Percentiles rank a stretch among this genome's conserved stretches.
Conservation (phyloP, 2,797 vertebrate genomes). For the Thamnophis elegans region DNA sequence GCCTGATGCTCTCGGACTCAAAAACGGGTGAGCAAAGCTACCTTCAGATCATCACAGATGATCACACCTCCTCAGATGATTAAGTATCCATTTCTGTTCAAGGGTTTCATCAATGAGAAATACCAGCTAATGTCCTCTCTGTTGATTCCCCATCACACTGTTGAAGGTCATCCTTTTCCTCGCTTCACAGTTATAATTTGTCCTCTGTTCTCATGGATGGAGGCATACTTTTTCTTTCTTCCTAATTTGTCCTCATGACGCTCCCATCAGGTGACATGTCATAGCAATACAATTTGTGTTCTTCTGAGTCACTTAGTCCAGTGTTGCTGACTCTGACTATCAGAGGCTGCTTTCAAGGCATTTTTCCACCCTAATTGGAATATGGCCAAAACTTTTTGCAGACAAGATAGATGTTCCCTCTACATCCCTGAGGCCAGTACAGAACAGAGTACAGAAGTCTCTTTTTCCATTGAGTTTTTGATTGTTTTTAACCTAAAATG, state of each 20-base stretch:
- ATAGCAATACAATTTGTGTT: neutral
- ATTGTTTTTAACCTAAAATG: neutral
- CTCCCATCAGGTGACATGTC: neutral
- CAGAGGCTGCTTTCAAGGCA: neutral
- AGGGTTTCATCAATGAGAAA: neutral
- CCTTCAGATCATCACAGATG: neutral
- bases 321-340: neutral
- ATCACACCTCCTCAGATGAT: neutral
- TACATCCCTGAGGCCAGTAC: neutral
- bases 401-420: neutral
- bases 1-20: neutral
- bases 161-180: neutral
- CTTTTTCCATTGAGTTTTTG: neutral
- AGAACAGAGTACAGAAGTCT: neutral
- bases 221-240: neutral
- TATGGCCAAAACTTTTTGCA: neutral
- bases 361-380: neutral
- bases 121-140: neutral
- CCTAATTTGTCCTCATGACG: neutral
- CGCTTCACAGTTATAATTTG: neutral
- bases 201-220: neutral
- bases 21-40: neutral
- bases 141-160: neutral
- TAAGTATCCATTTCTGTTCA: neutral
- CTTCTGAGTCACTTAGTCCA: neutral